Conservation (phyloP, 2,888 invertebrate genomes). For the Hipparchia sbordonii region DNA sequence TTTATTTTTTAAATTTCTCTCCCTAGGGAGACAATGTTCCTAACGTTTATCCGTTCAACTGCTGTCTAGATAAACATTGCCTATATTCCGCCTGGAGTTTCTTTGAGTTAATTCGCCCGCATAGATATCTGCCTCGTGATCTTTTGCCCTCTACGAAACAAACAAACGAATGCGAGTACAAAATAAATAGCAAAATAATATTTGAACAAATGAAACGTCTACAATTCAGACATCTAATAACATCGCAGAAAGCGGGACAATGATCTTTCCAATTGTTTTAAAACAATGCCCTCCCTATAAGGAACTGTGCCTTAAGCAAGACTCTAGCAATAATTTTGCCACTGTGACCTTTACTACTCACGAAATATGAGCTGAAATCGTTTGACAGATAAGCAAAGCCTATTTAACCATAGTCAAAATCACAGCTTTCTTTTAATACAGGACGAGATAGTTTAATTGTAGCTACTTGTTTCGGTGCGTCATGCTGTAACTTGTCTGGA, state of each 20-base stretch:
- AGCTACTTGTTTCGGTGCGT: constrained; percentile 25
- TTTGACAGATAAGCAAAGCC: constrained; percentile 1
- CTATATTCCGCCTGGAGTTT: too few relatives aligned
- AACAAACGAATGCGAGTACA: background rate
- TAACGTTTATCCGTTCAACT: too few relatives aligned
- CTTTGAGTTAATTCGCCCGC: too few relatives aligned
- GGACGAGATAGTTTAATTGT: constrained; percentile 23
- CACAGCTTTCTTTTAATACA: constrained; percentile 35
- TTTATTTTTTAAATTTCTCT: too few relatives aligned
- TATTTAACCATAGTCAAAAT: constrained; percentile 24
- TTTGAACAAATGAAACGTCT: constrained; percentile 20
- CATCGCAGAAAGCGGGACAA: constrained; percentile 32
- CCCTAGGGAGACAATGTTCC: too few relatives aligned
- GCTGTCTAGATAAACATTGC: too few relatives aligned
- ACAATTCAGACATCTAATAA: constrained; percentile 25
- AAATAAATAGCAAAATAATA: constrained; percentile 11
- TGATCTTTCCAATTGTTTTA: constrained; percentile 38
- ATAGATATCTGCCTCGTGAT: background rate
- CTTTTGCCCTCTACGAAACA: background rate
- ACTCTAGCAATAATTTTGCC: background rate
- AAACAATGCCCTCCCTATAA: constrained; percentile 38
- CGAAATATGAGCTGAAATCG: background rate
- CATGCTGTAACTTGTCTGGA: constrained; percentile 10
- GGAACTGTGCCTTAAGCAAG: constrained; percentile 29
- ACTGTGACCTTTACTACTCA: background rate